Evolutionary conservation across 2,888 invertebrate genomes (phyloP).

Genomic region (Dynastes maya): DNA sequence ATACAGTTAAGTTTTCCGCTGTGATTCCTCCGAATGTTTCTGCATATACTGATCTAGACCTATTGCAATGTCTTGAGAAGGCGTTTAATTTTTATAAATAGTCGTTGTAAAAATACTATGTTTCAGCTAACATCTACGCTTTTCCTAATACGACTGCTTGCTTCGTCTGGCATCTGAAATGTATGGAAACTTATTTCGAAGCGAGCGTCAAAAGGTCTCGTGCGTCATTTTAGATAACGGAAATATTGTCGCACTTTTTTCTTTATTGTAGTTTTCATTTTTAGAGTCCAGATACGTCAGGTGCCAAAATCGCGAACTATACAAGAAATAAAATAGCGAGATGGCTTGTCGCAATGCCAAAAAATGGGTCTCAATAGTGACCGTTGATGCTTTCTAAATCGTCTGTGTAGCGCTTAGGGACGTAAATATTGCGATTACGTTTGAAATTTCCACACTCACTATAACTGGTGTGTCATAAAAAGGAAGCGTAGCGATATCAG

Average conservation of each 20-base stretch:
- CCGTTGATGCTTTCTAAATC: background rate
- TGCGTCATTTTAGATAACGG: conserved; percentile 27
- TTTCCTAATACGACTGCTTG: too few species aligned
- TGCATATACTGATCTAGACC: too few species aligned
- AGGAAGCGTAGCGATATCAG: too few species aligned
- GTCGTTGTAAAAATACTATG: too few species aligned
- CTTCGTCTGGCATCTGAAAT: too few species aligned
- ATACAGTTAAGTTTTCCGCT: too few species aligned
- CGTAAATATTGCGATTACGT: background rate
- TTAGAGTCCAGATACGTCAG: conserved; percentile 6
- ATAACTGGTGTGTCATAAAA: too few species aligned
- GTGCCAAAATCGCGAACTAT: conserved; percentile 13
- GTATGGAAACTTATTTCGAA: background rate
- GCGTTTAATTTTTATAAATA: too few species aligned
- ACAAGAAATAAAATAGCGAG: conserved; percentile 13
- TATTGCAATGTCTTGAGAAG: too few species aligned
- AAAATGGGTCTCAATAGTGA: background rate
- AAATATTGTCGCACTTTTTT: conserved; percentile 8
- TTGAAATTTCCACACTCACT: too few species aligned
- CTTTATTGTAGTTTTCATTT: conserved; percentile 9
- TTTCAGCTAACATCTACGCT: too few species aligned
- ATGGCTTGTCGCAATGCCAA: conserved; percentile 9
- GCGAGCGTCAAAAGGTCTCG: background rate
- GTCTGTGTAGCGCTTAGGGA: background rate
- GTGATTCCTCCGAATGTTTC: too few species aligned